Percentiles rank a stretch among this genome's conserved stretches.
phyloP scores from a whole-genome alignment of 1,140 invertebrate genomes.

The Cydia pomonella region DNA sequence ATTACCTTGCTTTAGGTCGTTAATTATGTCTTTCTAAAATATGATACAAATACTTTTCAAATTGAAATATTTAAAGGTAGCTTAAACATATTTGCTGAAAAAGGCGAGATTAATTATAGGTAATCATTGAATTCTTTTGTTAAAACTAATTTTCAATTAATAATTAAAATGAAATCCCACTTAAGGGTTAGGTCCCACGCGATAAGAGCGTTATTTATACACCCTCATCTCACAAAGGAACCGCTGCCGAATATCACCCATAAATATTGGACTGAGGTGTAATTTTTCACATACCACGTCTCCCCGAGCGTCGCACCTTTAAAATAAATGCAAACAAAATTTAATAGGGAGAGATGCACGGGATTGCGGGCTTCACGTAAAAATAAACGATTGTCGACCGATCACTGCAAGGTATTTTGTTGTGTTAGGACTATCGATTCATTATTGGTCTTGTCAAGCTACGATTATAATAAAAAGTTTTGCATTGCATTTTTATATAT shows the following conservation, averaged over 20 bases:
- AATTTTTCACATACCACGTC: conserved; percentile 80
- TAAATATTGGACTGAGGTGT: conserved; percentile 80
- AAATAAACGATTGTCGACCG: conserved; percentile 74
- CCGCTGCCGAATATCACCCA: conserved; percentile 80
- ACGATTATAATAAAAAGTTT: background rate
- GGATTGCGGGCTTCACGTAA: conserved; percentile 77
- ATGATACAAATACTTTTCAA: conserved; percentile 33
- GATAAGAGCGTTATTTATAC: conserved; percentile 81
- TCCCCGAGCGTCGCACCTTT: conserved; percentile 77
- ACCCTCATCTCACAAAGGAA: conserved; percentile 77
- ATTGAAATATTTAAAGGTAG: background rate
- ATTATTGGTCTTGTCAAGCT: conserved; percentile 17
- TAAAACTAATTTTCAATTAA: conserved; percentile 59
- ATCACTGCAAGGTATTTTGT: conserved; percentile 68
- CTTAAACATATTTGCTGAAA: conserved; percentile 17
- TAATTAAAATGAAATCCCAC: conserved; percentile 79
- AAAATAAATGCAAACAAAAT: conserved; percentile 81
- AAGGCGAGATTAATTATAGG: background rate
- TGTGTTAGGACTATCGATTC: conserved; percentile 55
- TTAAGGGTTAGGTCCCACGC: conserved; percentile 78
- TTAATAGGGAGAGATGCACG: conserved; percentile 80
- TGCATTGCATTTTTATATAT: too few relatives aligned
- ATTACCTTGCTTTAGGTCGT: conserved; percentile 59
- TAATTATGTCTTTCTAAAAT: conserved; percentile 54
- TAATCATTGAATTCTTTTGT: conserved; percentile 21